Evolutionary conservation across 2,797 vertebrate species (phyloP).

Genomic region (Leontocebus nigricollis): DNA sequence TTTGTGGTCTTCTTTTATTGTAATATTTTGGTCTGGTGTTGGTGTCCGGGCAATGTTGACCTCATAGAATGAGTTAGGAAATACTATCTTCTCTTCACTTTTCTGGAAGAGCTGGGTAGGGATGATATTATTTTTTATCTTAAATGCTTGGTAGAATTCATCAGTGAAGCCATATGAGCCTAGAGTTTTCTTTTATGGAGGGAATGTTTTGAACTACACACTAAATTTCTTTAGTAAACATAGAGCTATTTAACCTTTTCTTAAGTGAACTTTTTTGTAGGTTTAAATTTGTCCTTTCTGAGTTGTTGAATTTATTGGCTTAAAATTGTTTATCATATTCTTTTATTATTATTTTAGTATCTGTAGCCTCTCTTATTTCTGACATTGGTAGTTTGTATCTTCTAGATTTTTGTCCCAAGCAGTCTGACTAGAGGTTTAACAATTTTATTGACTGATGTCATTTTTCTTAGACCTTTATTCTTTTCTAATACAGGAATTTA

Average conservation of each 20-base stretch:
- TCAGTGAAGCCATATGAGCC: not conserved
- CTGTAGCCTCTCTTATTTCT: not conserved
- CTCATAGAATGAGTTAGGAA: conserved; percentile 6
- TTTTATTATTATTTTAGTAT: conserved; percentile 1
- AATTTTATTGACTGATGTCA: not conserved
- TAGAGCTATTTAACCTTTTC: not conserved
- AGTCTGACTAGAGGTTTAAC: not conserved
- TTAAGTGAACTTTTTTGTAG: not conserved
- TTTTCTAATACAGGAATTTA: not conserved
- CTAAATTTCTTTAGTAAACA: conserved; percentile 10
- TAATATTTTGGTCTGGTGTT: not conserved
- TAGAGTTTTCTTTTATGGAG: not conserved
- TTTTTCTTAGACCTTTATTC: conserved; percentile 3
- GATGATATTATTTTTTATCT: not conserved
- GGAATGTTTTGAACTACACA: conserved; percentile 21
- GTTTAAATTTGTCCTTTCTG: conserved; percentile 27
- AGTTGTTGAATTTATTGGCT: conserved; percentile 30
- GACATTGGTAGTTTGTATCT: not conserved
- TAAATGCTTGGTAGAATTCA: not conserved
- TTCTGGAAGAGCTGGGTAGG: not conserved
- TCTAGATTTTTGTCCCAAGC: not conserved
- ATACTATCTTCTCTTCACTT: not conserved
- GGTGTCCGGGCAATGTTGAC: not conserved
- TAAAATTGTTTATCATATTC: conserved; percentile 3
- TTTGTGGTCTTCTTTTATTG: conserved; percentile 26